Evolutionary conservation across 2,888 invertebrate species (phyloP).

Genomic region (Acleris holmiana): DNA sequence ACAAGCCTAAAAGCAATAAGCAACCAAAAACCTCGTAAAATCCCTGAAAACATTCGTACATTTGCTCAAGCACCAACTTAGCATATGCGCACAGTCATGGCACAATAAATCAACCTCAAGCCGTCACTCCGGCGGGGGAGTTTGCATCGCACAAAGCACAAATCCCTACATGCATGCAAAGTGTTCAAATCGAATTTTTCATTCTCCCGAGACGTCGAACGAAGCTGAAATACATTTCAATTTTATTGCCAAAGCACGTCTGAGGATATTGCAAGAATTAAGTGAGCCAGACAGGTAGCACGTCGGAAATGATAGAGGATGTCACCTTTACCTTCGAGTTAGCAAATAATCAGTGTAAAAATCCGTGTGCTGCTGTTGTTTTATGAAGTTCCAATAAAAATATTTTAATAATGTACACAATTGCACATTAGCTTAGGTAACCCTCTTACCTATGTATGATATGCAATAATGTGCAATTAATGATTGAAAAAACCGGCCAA

Average conservation of each 20-base stretch:
- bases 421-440: too few relatives aligned
- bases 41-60: neutral
- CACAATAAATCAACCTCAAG: conserved; percentile 27
- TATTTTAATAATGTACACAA: too few relatives aligned
- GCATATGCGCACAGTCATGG: conserved; percentile 10
- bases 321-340: neutral
- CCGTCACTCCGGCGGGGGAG: conserved; percentile 13
- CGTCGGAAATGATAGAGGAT: neutral
- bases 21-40: neutral
- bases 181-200: conserved; percentile 30
- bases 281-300: conserved; percentile 17
- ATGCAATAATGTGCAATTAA: too few relatives aligned
- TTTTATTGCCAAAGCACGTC: conserved; percentile 22
- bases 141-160: conserved; percentile 28
- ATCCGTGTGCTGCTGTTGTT: too few relatives aligned
- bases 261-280: conserved; percentile 10
- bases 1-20: neutral
- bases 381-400: too few relatives aligned
- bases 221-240: conserved; percentile 21
- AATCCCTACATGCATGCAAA: conserved; percentile 32
- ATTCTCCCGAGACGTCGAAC: conserved; percentile 20
- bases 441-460: too few relatives aligned
- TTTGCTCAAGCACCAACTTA: conserved; percentile 9
- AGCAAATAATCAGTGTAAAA: neutral
- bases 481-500: too few relatives aligned